Evolutionary conservation across 2,888 invertebrate species (phyloP).

Genomic region (Polymixis flavicincta): DNA sequence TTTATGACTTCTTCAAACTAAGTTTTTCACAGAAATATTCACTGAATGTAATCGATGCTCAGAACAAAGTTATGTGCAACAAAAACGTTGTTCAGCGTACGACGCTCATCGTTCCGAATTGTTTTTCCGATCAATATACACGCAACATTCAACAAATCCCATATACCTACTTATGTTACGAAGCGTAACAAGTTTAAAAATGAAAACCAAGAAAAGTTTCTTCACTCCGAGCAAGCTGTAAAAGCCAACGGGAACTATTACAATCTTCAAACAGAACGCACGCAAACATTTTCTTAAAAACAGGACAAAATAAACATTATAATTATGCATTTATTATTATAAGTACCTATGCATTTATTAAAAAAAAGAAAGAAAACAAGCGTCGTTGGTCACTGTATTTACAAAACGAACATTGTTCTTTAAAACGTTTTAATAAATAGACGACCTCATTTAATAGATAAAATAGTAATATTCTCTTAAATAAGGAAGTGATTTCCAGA

Average conservation of each 20-base stretch:
- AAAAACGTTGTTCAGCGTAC: constrained; percentile 1
- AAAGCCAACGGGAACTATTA: constrained; percentile 47
- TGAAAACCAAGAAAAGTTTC: constrained; percentile 47
- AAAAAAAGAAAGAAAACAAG: constrained; percentile 17
- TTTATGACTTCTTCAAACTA: not conserved
- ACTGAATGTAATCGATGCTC: not conserved
- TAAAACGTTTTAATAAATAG: constrained; percentile 32
- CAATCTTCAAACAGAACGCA: constrained; percentile 53
- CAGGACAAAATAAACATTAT: constrained; percentile 38
- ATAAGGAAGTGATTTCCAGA: constrained; percentile 87
- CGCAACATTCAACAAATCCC: constrained; percentile 22
- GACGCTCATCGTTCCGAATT: constrained; percentile 5
- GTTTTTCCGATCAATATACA: constrained; percentile 16
- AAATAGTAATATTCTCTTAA: constrained; percentile 78
- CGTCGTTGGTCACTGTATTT: not conserved
- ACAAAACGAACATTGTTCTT: not conserved
- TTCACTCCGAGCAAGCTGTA: constrained; percentile 45
- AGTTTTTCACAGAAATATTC: not conserved
- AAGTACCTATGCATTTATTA: too few species aligned
- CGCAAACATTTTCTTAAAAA: constrained; percentile 46
- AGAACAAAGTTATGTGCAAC: not conserved
- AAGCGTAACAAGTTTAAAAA: constrained; percentile 55
- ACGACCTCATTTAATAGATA: constrained; percentile 51
- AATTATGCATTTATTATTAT: too few species aligned
- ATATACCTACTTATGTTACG: constrained; percentile 17